Conservation (phyloP, 1,140 invertebrate species). For the Rhyacophila brunnea region DNA sequence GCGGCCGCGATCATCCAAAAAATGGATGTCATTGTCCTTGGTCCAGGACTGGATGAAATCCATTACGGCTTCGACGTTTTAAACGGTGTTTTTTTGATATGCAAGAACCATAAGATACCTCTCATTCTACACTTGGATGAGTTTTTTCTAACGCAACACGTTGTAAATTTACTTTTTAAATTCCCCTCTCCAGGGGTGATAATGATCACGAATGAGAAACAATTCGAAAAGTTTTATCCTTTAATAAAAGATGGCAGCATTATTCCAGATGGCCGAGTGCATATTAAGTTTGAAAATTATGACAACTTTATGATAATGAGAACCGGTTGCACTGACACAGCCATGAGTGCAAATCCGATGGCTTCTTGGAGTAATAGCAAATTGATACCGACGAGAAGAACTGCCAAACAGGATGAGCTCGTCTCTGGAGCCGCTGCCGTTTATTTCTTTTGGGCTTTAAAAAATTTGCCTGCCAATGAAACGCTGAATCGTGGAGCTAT, state of each 20-base stretch:
- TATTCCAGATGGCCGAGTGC: conserved; percentile 11
- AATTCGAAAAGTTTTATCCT: conserved; percentile 53
- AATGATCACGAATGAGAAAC: conserved; percentile 75
- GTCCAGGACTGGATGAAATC: conserved; percentile 71
- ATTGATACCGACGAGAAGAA: conserved; percentile 52
- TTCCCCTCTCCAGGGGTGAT: conserved; percentile 52
- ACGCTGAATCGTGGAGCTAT: conserved; percentile 32
- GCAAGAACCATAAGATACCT: conserved; percentile 58
- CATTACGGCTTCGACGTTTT: conserved; percentile 48
- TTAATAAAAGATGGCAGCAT: conserved; percentile 3
- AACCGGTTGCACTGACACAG: conserved; percentile 30
- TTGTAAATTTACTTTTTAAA: conserved; percentile 46
- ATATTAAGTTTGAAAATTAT: conserved; percentile 12
- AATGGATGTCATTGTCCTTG: conserved; percentile 71
- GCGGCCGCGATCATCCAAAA: conserved; percentile 50
- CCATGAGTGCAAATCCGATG: conserved; percentile 41
- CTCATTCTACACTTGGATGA: conserved; percentile 80
- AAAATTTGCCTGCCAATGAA: conserved; percentile 10
- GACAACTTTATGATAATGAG: conserved; percentile 13
- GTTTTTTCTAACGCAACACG: conserved; percentile 53
- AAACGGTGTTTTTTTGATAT: conserved; percentile 39
- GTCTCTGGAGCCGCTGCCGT: conserved; percentile 66
- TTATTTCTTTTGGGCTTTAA: conserved; percentile 66
- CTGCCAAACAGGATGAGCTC: conserved; percentile 82
- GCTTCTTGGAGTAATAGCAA: conserved; percentile 57